These are phyloP conservation scores for Salvelinus sp. DNA, from an alignment of 2,113 vertebrate genomes.

Conservation along the genomic window DNA sequence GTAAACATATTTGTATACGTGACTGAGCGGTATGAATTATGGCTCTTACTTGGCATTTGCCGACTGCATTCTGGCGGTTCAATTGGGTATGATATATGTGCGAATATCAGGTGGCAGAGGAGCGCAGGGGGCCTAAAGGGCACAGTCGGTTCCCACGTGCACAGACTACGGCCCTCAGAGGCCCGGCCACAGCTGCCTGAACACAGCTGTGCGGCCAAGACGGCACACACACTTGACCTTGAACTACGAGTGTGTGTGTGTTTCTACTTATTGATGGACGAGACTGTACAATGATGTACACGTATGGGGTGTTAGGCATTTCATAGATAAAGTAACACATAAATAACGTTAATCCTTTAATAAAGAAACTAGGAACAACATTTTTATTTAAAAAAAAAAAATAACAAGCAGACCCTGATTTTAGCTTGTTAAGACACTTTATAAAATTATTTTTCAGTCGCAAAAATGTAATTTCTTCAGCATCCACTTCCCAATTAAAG, in stretches of 20 bases:
- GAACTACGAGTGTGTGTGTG: slow-evolving; percentile 42
- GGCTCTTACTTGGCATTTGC: slow-evolving; percentile 48
- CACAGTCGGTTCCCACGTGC: slow-evolving; percentile 52
- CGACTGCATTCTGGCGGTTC: slow-evolving; percentile 64
- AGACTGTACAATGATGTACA: slow-evolving; percentile 34
- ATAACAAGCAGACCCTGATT: too few relatives aligned
- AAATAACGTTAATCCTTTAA: background rate
- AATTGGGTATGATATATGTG: slow-evolving; percentile 72
- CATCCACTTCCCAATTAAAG: slow-evolving; percentile 10
- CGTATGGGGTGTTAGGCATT: slow-evolving; percentile 34
- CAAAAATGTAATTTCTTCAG: too few relatives aligned
- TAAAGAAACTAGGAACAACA: too few relatives aligned
- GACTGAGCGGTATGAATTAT: slow-evolving; percentile 67
- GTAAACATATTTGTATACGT: slow-evolving; percentile 77
- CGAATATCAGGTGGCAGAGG: slow-evolving; percentile 69
- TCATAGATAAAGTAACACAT: slow-evolving; percentile 24
- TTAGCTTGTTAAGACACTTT: too few relatives aligned
- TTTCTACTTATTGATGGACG: slow-evolving; percentile 47
- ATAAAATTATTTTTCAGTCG: too few relatives aligned
- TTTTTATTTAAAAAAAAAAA: too few relatives aligned
- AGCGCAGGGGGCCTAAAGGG: slow-evolving; percentile 36
- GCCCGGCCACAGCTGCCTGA: slow-evolving; percentile 36
- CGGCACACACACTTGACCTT: slow-evolving; percentile 61
- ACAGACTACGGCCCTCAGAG: slow-evolving; percentile 44
- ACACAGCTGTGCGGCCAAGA: slow-evolving; percentile 61